A percentile compares a stretch with the other conserved stretches of the same genome.
These are phyloP conservation scores for Agrochola macilenta DNA, from an alignment of 2,888 invertebrate species.

Conservation along the genomic window DNA sequence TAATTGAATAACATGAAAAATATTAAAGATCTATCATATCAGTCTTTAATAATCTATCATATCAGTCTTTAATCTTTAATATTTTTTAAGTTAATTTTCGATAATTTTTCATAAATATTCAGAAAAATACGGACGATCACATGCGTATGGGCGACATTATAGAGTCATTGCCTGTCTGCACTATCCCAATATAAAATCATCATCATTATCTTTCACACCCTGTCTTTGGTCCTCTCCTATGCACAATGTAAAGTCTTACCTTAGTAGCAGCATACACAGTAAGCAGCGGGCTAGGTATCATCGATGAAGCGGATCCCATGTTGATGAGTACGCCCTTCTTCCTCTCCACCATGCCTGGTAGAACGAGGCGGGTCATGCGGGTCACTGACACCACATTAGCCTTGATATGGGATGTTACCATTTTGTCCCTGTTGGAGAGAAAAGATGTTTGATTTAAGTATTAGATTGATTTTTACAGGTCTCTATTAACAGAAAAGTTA, in stretches of 20 bases:
- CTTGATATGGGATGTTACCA: constrained; percentile 92
- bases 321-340: constrained; percentile 97
- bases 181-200: neutral
- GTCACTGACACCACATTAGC: constrained; percentile 95
- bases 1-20: no score
- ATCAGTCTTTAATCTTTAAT: no score
- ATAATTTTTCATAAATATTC: no score
- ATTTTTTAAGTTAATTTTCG: no score
- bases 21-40: no score
- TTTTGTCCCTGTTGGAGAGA: constrained; percentile 86
- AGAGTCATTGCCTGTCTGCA: neutral
- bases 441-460: neutral
- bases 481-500: no score
- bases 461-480: neutral
- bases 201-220: neutral
- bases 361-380: constrained; percentile 95
- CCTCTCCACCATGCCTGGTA: constrained; percentile 96
- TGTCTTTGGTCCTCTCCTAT: neutral
- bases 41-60: no score
- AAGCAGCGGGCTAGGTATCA: constrained; percentile 95
- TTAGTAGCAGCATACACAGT: constrained; percentile 97
- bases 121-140: no score
- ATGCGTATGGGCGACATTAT: no score
- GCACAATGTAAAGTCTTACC: constrained; percentile 82
- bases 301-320: constrained; percentile 95